These are phyloP conservation scores for Synchiropus splendidus DNA, from an alignment of 2,113 vertebrate genomes.

Conservation along the genomic window DNA sequence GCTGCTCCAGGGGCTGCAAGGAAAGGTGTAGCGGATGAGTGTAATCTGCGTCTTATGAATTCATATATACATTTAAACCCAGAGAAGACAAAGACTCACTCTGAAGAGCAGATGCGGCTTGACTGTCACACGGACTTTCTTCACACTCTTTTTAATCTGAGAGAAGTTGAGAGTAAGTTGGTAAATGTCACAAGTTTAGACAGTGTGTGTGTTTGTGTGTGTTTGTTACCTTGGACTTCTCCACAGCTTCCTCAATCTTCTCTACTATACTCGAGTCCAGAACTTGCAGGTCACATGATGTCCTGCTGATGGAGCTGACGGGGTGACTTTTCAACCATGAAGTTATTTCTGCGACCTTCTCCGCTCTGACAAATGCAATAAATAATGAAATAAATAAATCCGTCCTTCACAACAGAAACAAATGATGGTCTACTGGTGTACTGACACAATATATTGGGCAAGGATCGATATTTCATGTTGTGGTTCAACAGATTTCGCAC, in stretches of 20 bases:
- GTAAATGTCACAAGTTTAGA: not conserved
- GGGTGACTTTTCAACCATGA: conserved; percentile 56
- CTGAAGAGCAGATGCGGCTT: conserved; percentile 92
- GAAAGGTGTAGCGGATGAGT: conserved; percentile 2
- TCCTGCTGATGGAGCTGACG: conserved; percentile 50
- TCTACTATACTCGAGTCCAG: conserved; percentile 50
- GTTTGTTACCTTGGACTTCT: conserved; percentile 42
- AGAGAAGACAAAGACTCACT: conserved; percentile 72
- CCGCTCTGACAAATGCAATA: conserved; percentile 26
- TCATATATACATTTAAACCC: too few relatives aligned
- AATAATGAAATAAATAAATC: not conserved
- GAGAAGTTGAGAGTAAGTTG: not conserved
- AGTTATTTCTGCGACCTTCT: conserved; percentile 52
- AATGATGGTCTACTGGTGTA: not conserved
- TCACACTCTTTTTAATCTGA: conserved; percentile 82
- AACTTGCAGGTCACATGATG: conserved; percentile 57
- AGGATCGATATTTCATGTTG: too few relatives aligned
- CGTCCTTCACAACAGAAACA: not conserved
- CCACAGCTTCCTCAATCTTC: conserved; percentile 52
- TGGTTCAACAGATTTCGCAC: too few relatives aligned
- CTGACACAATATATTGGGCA: not conserved
- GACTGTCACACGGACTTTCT: conserved; percentile 94
- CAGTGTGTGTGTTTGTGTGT: not conserved
- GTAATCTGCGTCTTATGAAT: too few relatives aligned
- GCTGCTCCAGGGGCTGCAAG: conserved; percentile 84